These are phyloP conservation scores for Pararge aegeria DNA, from an alignment of 1,140 invertebrate species.

Conservation along the genomic window DNA sequence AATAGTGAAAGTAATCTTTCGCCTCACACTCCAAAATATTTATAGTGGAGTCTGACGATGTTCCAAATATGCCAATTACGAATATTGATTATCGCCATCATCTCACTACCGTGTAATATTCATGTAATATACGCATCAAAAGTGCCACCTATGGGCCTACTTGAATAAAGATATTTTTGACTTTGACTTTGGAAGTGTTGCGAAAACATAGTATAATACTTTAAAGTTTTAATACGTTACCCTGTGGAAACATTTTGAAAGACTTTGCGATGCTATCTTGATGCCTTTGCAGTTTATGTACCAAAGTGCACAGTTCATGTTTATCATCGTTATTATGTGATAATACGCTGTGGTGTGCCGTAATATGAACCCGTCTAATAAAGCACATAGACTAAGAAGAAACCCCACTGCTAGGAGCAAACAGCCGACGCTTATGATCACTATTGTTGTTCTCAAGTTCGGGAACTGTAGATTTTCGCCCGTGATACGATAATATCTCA, in stretches of 20 bases:
- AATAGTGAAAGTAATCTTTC: no score
- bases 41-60: no score
- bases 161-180: no score
- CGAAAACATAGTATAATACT: no score
- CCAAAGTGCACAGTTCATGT: conserved; percentile 84
- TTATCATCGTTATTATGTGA: conserved; percentile 83
- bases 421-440: conserved; percentile 81
- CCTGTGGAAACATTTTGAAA: conserved; percentile 75
- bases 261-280: conserved; percentile 79
- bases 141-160: no score
- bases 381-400: conserved; percentile 78
- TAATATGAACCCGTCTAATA: conserved; percentile 81
- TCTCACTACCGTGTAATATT: no score
- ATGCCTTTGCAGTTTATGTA: conserved; percentile 83
- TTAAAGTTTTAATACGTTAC: conserved; percentile 40
- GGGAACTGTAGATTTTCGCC: conserved; percentile 81
- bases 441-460: conserved; percentile 79
- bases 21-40: no score
- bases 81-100: no score
- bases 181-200: no score
- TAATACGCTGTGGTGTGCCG: conserved; percentile 82
- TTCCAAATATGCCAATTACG: no score
- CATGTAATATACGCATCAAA: no score
- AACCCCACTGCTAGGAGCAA: conserved; percentile 80
- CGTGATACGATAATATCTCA: conserved; percentile 78